A percentile compares a stretch with the other conserved stretches of the same genome.
Evolutionary conservation across 2,888 invertebrate genomes (phyloP).

Genomic region (Bellardia bayeri): DNA sequence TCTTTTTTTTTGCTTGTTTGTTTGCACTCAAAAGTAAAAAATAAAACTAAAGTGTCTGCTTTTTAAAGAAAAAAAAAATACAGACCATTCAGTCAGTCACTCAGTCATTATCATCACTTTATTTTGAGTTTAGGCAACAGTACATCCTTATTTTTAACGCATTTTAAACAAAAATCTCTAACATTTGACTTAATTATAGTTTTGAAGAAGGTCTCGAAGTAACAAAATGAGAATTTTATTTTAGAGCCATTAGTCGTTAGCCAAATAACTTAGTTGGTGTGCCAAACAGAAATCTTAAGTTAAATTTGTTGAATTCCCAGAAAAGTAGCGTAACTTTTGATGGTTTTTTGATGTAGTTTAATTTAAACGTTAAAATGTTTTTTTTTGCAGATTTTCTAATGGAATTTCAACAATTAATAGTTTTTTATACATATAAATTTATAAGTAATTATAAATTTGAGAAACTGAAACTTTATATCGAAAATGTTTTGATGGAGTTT

Average conservation of each 20-base stretch:
- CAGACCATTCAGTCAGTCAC: constrained; percentile 28
- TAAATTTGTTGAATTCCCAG: constrained; percentile 51
- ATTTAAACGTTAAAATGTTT: neutral
- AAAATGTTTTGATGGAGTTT: constrained; percentile 15
- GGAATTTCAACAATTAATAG: constrained; percentile 32
- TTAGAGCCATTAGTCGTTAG: constrained; percentile 52
- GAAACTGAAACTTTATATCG: neutral
- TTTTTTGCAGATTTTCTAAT: neutral
- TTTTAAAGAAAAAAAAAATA: neutral
- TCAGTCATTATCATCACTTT: constrained; percentile 64
- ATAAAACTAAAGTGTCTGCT: constrained; percentile 3
- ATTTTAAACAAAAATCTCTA: constrained; percentile 33
- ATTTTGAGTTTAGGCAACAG: constrained; percentile 19
- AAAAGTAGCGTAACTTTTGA: constrained; percentile 53
- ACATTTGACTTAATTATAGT: constrained; percentile 62
- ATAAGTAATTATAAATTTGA: constrained; percentile 42
- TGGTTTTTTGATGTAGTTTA: constrained; percentile 17
- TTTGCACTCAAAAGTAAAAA: constrained; percentile 3
- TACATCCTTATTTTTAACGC: constrained; percentile 1
- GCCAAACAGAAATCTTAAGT: constrained; percentile 12
- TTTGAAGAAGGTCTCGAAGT: constrained; percentile 17
- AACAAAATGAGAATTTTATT: neutral
- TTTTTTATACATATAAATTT: constrained; percentile 44
- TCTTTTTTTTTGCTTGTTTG: constrained; percentile 5
- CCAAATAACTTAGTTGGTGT: constrained; percentile 45